Base-by-base conservation (phyloP, 2,888 invertebrate genomes). In the Bombyx huttoni region DNA sequence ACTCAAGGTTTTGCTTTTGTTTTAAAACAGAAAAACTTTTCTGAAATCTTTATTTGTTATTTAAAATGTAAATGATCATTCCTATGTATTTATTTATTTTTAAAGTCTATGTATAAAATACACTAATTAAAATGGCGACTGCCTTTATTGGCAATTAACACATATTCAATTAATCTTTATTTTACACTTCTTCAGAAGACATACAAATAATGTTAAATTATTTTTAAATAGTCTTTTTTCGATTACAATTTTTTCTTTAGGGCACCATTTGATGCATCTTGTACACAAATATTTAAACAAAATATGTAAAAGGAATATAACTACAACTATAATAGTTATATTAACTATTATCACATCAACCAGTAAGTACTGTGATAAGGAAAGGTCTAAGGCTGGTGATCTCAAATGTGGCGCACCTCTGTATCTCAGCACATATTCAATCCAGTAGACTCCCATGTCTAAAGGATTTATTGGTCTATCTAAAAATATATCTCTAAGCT, bases 381-480 rank as follows among this genome's bases (percentile, higher is more conserved):
- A 65, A 13, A 91, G 69, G 53, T 90, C 87, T 1, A 87, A 70
- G 0, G 89, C 89, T 0, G 89, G 84, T n/a, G 88, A 89, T 47
- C 88, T 75, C 34, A 91, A 56, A 54, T 90, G 89, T 1, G 69
- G 59, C 0, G 90, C 90, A 0, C 91, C 91, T 53, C 89, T 86
- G 60, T 91, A 90, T 46, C 91, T 83, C 8, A 91, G 70, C 0
- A 92, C 89, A 59, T 92, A 91, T 68, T 92, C 92, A 50, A 90
- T 87, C 92, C 92, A 92, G 72, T 90, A 92, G 0, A 91, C 75
- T 0, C 91, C 91, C 33, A 89, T 90, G 34, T 92, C 91, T 54
- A 92, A 60, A 0, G 92, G 90, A 13, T 85, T 80, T 64, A 89
- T 67, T 0, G 90, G 91, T 33, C 92, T 79, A 63, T 92, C 92